Percentiles rank a stretch among this genome's conserved stretches.
Conservation (phyloP, 2,113 vertebrate species). For the Hylia prasina region DNA sequence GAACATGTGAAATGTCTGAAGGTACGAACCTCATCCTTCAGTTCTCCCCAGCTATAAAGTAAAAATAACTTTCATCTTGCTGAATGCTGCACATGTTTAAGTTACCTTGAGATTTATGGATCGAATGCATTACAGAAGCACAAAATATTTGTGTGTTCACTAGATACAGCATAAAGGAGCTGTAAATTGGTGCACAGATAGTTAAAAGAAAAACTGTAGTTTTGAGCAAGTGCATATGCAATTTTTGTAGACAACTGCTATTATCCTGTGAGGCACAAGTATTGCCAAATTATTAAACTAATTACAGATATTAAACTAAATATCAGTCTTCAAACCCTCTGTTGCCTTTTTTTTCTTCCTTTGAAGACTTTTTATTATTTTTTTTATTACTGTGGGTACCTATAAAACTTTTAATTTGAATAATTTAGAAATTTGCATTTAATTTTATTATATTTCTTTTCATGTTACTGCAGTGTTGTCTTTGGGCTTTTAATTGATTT, state of each 20-base stretch:
- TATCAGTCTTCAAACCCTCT: conserved; percentile 20
- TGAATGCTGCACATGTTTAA: neutral
- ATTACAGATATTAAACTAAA: conserved; percentile 55
- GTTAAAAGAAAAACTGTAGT: neutral
- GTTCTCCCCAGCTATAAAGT: neutral
- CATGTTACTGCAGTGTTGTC: conserved; percentile 34
- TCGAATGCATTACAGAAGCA: neutral
- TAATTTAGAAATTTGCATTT: conserved; percentile 32
- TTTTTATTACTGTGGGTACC: conserved; percentile 3
- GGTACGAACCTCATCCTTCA: neutral
- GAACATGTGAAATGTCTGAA: neutral
- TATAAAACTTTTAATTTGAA: conserved; percentile 46
- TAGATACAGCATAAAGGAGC: neutral
- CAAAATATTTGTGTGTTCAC: neutral
- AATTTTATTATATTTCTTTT: conserved; percentile 56
- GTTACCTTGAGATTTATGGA: neutral
- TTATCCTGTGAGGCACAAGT: neutral
- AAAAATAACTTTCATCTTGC: neutral
- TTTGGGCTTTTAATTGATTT: conserved; percentile 52
- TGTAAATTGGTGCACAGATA: neutral
- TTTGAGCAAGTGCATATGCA: neutral
- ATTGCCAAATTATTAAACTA: conserved; percentile 46
- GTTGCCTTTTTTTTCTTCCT: conserved; percentile 16
- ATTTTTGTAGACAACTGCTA: neutral
- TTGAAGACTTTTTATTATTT: conserved; percentile 28